These are phyloP conservation scores for Watsonalla binaria DNA, from an alignment of 2,888 invertebrate species.

Conservation along the genomic window DNA sequence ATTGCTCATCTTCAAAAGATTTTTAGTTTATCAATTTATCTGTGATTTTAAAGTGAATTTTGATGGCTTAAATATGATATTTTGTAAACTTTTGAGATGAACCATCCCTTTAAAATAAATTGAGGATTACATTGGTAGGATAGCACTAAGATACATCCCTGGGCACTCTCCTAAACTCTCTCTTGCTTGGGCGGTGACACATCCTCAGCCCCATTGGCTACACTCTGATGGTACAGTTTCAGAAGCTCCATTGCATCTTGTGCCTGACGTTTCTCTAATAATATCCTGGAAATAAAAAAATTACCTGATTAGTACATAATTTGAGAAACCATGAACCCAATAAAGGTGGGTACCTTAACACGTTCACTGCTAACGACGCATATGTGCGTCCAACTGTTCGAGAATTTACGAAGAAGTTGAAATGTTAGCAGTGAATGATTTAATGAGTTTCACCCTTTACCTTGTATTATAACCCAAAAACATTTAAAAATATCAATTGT, in stretches of 20 bases:
- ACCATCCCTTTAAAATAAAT: constrained; percentile 63
- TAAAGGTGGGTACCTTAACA: neutral
- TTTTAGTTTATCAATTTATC: no score
- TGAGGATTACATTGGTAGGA: constrained; percentile 49
- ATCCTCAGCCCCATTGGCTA: constrained; percentile 71
- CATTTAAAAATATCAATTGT: no score
- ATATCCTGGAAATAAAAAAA: constrained; percentile 69
- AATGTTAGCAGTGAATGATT: no score
- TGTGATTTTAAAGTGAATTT: neutral
- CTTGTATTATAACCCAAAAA: no score
- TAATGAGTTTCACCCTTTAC: no score
- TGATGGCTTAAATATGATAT: constrained; percentile 11
- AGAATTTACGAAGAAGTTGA: no score
- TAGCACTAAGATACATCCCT: constrained; percentile 19
- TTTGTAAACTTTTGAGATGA: constrained; percentile 76
- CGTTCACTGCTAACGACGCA: no score
- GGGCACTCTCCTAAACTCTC: constrained; percentile 46
- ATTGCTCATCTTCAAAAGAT: no score
- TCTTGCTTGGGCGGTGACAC: constrained; percentile 70
- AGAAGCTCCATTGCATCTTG: constrained; percentile 92
- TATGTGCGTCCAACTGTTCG: no score
- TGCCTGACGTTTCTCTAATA: constrained; percentile 90
- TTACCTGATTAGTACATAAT: neutral
- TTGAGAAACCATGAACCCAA: neutral
- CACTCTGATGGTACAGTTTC: constrained; percentile 83